Evolutionary conservation across 2,113 vertebrate genomes (phyloP).

Genomic region (Phalacrocorax carbo): DNA sequence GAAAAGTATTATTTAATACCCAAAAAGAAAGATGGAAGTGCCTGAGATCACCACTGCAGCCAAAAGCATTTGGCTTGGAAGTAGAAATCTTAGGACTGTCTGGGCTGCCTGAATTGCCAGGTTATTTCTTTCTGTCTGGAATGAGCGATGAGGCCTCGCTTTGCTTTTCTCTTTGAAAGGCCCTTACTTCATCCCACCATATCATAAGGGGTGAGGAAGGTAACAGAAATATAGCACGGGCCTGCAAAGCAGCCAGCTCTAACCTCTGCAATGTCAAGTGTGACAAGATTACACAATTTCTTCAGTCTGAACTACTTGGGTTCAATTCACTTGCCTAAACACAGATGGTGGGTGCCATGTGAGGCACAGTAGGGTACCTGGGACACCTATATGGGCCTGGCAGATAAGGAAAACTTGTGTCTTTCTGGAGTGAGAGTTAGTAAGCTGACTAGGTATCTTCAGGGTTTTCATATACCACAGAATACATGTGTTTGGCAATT

Average conservation of each 20-base stretch:
- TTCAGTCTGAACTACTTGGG: accelerated
- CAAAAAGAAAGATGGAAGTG: background rate
- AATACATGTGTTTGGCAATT: background rate
- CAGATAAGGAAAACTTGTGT: background rate
- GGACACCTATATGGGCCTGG: background rate
- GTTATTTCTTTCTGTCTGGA: background rate
- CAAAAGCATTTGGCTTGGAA: background rate
- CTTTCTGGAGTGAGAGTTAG: background rate
- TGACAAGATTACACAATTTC: background rate
- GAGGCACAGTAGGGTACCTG: background rate
- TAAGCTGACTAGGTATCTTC: background rate
- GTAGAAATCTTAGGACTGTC: background rate
- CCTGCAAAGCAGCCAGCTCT: background rate
- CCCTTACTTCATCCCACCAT: background rate
- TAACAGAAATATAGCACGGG: background rate
- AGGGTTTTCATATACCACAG: background rate
- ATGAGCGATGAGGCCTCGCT: background rate
- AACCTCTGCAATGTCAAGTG: background rate
- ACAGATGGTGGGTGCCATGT: background rate
- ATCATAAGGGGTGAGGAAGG: background rate
- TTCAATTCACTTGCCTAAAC: background rate
- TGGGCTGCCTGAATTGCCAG: background rate
- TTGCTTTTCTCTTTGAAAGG: background rate
- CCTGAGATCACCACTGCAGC: background rate
- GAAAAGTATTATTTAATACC: background rate